Percentiles rank a stretch among this genome's conserved stretches.
Evolutionary conservation across 2,797 vertebrate genomes (phyloP).

Genomic region (Gallinago stenura): DNA sequence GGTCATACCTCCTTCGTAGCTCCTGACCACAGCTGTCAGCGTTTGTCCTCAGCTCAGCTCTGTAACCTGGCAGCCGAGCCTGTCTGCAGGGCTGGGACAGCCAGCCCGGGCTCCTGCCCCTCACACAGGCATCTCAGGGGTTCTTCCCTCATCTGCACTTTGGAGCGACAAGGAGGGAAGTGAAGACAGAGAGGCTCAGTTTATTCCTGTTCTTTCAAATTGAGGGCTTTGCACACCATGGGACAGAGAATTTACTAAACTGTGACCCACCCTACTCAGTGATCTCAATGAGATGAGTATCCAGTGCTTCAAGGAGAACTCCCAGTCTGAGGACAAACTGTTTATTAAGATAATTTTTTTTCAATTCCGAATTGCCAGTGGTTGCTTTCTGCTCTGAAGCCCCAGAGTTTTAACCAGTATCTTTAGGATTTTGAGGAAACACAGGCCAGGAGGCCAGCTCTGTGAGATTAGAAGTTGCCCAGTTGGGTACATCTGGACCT

Average conservation of each 20-base stretch:
- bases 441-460: neutral
- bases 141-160: neutral
- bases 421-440: neutral
- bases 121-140: neutral
- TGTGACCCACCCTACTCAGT: neutral
- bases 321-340: neutral
- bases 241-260: neutral
- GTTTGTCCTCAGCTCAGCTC: neutral
- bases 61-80: neutral
- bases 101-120: neutral
- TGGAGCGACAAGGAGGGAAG: neutral
- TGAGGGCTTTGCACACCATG: neutral
- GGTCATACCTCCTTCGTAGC: accelerated
- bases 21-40: neutral
- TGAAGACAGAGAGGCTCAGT: neutral
- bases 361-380: neutral
- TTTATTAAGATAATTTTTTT: neutral
- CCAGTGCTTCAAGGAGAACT: neutral
- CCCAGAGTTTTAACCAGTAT: neutral
- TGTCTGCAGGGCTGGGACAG: neutral
- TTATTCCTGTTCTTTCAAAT: neutral
- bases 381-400: neutral
- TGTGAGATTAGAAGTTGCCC: neutral
- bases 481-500: neutral
- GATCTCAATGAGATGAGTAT: neutral